phyloP scores from a whole-genome alignment of 2,113 vertebrate genomes.

The Raja brachyura region DNA sequence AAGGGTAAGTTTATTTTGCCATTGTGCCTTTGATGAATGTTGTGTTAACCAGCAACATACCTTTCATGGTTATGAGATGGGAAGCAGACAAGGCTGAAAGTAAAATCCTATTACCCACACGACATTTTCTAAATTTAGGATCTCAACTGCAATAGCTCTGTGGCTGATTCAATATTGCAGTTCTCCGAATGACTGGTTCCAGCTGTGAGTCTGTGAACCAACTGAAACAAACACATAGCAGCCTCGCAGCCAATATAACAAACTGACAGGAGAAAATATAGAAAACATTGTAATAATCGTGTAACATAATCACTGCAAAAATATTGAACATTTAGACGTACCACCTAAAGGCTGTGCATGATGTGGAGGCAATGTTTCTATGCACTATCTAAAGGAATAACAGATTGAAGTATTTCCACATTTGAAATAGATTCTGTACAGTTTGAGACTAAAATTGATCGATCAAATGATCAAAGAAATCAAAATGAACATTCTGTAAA shows the following conservation, averaged over 20 bases:
- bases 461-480: background rate
- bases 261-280: background rate
- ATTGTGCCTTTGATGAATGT: background rate
- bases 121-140: background rate
- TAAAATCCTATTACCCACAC: background rate
- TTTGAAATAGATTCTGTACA: background rate
- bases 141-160: background rate
- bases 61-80: background rate
- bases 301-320: background rate
- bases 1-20: background rate
- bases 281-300: background rate
- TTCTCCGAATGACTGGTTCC: background rate
- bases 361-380: background rate
- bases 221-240: slow-evolving; percentile 31
- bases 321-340: background rate
- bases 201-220: background rate
- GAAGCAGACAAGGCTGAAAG: background rate
- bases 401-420: background rate
- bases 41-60: background rate
- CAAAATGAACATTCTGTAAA: background rate
- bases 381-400: background rate
- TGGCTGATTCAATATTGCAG: background rate
- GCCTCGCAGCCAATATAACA: slow-evolving; percentile 37
- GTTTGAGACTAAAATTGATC: background rate
- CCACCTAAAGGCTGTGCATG: background rate